Conservation (phyloP, 1,140 invertebrate species). For the Nasonia vitripennis region DNA sequence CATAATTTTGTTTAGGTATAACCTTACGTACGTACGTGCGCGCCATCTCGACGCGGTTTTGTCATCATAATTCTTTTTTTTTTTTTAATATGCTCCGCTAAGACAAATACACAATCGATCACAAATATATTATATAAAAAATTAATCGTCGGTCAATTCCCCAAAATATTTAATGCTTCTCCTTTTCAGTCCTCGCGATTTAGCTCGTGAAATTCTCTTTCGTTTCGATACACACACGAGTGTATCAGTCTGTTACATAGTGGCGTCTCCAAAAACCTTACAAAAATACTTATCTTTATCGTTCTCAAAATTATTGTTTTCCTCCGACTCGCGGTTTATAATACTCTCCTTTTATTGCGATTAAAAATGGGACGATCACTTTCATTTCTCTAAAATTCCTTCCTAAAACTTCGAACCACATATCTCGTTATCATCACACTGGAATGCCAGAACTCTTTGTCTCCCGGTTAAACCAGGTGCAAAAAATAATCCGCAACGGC, state of each 20-base stretch:
- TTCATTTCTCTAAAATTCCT: neutral
- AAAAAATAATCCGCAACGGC: too few species aligned
- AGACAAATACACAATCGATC: neutral
- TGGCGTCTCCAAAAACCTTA: constrained; percentile 33
- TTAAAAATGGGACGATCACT: neutral
- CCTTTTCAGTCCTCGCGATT: constrained; percentile 11
- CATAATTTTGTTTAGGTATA: constrained; percentile 19
- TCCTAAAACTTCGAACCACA: neutral
- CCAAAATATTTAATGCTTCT: constrained; percentile 1
- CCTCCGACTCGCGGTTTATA: neutral
- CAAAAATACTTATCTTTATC: constrained; percentile 41
- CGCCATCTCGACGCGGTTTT: neutral
- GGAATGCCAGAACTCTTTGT: neutral
- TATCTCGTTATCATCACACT: neutral
- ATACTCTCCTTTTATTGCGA: constrained; percentile 13
- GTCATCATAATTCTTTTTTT: constrained; percentile 1
- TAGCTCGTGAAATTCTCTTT: constrained; percentile 11
- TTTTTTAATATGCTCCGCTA: neutral
- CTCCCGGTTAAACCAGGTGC: neutral
- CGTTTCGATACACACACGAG: neutral
- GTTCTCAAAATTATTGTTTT: constrained; percentile 15
- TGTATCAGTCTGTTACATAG: neutral
- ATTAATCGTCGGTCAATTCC: constrained; percentile 14
- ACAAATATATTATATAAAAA: constrained; percentile 23
- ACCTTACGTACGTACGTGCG: neutral